These are phyloP conservation scores for Gavialis gangeticus DNA, from an alignment of 2,113 vertebrate genomes.

Conservation along the genomic window DNA sequence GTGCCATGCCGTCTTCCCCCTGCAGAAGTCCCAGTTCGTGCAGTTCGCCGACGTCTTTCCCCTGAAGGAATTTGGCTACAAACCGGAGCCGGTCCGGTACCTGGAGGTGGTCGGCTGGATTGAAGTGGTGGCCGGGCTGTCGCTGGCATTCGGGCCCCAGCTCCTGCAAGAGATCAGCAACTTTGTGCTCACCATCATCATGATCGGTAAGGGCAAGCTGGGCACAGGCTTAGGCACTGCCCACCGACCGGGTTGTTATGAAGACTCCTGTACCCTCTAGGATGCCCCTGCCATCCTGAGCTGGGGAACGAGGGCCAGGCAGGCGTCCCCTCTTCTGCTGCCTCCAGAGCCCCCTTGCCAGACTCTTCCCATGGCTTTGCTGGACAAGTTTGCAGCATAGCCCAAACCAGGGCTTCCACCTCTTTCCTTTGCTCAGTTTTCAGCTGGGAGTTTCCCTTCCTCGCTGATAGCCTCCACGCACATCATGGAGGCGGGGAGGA, in stretches of 20 bases:
- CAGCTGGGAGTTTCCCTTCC: neutral
- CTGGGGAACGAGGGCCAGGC: accelerated
- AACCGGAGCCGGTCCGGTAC: slow-evolving; percentile 73
- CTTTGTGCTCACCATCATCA: slow-evolving; percentile 79
- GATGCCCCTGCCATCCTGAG: accelerated
- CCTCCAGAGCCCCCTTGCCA: too few species aligned
- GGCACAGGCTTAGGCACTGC: neutral
- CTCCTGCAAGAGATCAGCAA: slow-evolving; percentile 82
- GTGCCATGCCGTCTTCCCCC: neutral
- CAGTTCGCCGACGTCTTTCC: slow-evolving; percentile 82
- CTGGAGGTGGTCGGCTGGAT: slow-evolving; percentile 79
- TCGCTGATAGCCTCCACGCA: too few species aligned
- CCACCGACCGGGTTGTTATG: too few species aligned
- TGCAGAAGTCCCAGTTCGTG: slow-evolving; percentile 76
- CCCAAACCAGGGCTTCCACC: neutral
- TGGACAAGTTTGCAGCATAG: neutral
- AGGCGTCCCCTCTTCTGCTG: accelerated
- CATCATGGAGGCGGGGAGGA: too few species aligned
- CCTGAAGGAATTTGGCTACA: slow-evolving; percentile 73
- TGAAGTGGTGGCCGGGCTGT: slow-evolving; percentile 76
- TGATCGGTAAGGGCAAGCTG: slow-evolving; percentile 79
- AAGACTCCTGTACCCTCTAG: too few species aligned
- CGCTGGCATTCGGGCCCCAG: slow-evolving; percentile 79
- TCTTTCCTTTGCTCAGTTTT: neutral
- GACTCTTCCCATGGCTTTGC: neutral